Evolutionary conservation across 2,888 invertebrate species (phyloP).

Genomic region (Platynereis dumerilii): DNA sequence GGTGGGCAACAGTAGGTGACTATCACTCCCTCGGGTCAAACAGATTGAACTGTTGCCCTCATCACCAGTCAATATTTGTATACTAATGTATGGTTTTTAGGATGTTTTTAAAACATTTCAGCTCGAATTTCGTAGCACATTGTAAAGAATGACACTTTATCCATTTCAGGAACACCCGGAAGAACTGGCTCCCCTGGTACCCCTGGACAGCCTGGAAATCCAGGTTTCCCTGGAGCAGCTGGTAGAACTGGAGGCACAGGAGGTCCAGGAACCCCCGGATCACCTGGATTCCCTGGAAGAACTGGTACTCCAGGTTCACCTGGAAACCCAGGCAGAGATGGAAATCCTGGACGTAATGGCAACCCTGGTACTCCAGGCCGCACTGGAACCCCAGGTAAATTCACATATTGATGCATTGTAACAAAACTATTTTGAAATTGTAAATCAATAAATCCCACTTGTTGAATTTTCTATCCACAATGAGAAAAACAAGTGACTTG

Average conservation of each 20-base stretch:
- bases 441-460: too few relatives aligned
- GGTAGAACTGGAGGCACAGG: conserved; percentile 19
- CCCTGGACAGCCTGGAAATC: conserved; percentile 8
- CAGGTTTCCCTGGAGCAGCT: conserved; percentile 21
- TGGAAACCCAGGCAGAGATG: conserved; percentile 27
- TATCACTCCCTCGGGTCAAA: too few relatives aligned
- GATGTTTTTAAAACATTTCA: too few relatives aligned
- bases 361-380: conserved; percentile 13
- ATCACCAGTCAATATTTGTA: too few relatives aligned
- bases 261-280: conserved; percentile 16
- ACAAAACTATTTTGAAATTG: background rate
- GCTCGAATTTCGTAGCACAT: too few relatives aligned
- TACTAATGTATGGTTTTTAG: too few relatives aligned
- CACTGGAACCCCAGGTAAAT: conserved; percentile 16
- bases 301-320: conserved; percentile 27
- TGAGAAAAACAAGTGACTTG: too few relatives aligned
- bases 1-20: too few relatives aligned
- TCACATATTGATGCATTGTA: conserved; percentile 8
- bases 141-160: too few relatives aligned
- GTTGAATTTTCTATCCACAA: too few relatives aligned
- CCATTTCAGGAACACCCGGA: conserved; percentile 10
- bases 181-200: conserved; percentile 11
- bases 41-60: too few relatives aligned
- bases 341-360: conserved; percentile 23
- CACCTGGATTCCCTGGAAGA: conserved; percentile 25